Base-by-base conservation (phyloP, 2,113 vertebrate species). In the Amphilophus citrinellus region DNA sequence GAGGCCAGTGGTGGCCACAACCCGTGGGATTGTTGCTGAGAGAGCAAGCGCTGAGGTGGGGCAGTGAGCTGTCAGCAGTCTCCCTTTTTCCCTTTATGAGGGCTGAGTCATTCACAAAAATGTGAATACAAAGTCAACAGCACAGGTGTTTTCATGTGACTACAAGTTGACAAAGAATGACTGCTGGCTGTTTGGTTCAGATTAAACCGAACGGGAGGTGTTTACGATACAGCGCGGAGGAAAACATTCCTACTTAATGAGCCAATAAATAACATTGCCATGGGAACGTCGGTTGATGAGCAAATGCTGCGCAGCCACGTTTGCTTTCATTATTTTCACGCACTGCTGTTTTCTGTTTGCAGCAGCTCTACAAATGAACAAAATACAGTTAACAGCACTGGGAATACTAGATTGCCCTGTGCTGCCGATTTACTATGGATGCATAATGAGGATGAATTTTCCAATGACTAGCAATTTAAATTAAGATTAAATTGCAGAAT, bases 51-150 rank as follows among this genome's bases (percentile, higher is more conserved):
- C 8, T 5, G 66, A 80, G 89, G 89, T 37, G 80, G 82, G 85
- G 85, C 77, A 1, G 22, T 53, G 62, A 89, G 76, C 83, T 59
- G 80, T 80, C 80, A 77, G 30, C 84, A 81, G 37, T 82, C 61
- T 44, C 76, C 58, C 17, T 42, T 5, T 13, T 44, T 66, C 5
- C 24, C 63, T 68, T 68, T 87, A 59, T 13, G 44, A 71, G 27
- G 11, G 82, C 78, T 95, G 94, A 94, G 39, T 95, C 91, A 93
- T 89, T 92, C 90, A 92, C 84, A 86, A 87, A 91, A 89, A 87
- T 84, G 84, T 88, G 62, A 85, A 91, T 88, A 93, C 90, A 89
- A 90, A 90, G 88, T 90, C 77, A 78, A 84, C 88, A 79, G 32
- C 78, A 30, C 14, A 80, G 65, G 65, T 11, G 79, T 22, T 57